Base-by-base conservation (phyloP, 2,888 invertebrate genomes). In the Macrostomum cliftonense region DNA sequence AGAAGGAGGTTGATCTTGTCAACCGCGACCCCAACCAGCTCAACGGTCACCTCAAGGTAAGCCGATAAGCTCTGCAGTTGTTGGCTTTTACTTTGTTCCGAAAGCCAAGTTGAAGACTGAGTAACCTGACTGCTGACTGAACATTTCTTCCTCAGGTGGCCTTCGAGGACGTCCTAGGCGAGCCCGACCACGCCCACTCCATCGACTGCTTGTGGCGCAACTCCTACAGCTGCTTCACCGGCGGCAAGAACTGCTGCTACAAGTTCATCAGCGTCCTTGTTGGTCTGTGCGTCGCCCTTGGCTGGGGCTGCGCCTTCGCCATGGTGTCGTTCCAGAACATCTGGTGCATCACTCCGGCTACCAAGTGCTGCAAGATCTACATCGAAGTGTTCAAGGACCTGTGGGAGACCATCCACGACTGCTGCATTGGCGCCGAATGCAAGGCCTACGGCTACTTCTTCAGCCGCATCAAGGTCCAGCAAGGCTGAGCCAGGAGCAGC, bases 41-140 rank as follows among this genome's bases (percentile, higher is more conserved):
- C 53, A 80, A 80, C 60, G 75, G 76, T 53, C 79, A 80, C 64
- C 71, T 81, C 43, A 79, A 80, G 76, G 81, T 80, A 64, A 60
- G 52, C 36, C 4, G 5, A 37, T 4, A 45, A 14, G 28, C 28
- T 28, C 28, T 9, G 9, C 9, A 28, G 28, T 28, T 28, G 9
- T 9, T 28, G 5, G 9, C 28, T 9, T 9, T 7, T 28, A 28
- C 28, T 9, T 7, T 28, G 28, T 7, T 4, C 28, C 28, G 28
- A 4, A 28, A n/a, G n/a, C 43, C 17, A 14, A 14, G 43, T 14
- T 38, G 13, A 38, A 38, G n/a, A 38, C n/a, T 42, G 16, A 42
- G 20, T n/a, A n/a, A n/a, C 12, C 13, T 42, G 12, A 12, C 28
- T 43, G 2, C 14, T 43, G 20, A 37, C 20, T 20, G 16, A 43